A percentile compares a stretch with the other conserved stretches of the same genome.
phyloP scores from a whole-genome alignment of 2,888 invertebrate species.

The Parnassius smintheus region DNA sequence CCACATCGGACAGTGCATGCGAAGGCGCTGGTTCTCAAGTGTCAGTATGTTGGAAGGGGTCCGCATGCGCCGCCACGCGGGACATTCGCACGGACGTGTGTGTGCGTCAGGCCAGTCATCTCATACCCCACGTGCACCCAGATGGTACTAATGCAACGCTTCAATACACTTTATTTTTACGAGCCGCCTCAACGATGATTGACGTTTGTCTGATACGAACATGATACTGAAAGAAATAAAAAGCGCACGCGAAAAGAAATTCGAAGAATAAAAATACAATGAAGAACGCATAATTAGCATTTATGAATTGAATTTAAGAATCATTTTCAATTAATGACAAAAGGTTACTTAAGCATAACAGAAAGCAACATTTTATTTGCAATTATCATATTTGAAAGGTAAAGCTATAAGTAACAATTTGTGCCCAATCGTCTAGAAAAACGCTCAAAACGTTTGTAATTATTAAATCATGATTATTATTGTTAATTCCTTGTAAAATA shows the following conservation, averaged over 20 bases:
- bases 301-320: slow-evolving; percentile 20
- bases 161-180: slow-evolving; percentile 3
- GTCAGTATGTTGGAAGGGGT: slow-evolving; percentile 65
- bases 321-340: slow-evolving; percentile 5
- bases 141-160: slow-evolving; percentile 25
- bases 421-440: no score
- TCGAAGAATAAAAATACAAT: slow-evolving; percentile 11
- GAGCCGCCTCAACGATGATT: slow-evolving; percentile 21
- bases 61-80: slow-evolving; percentile 52
- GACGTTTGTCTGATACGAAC: slow-evolving; percentile 19
- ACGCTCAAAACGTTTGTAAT: no score
- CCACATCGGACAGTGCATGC: slow-evolving; percentile 53
- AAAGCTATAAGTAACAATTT: no score
- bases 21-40: slow-evolving; percentile 67
- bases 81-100: slow-evolving; percentile 65
- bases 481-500: no score
- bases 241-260: slow-evolving; percentile 1
- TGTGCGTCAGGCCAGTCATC: slow-evolving; percentile 50
- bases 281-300: slow-evolving; percentile 7
- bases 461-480: no score
- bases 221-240: slow-evolving; percentile 14
- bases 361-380: no score
- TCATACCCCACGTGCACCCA: slow-evolving; percentile 26
- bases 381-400: no score
- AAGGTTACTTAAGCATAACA: not conserved